phyloP scores from a whole-genome alignment of 2,797 vertebrate species.

The Danio tinwini region DNA sequence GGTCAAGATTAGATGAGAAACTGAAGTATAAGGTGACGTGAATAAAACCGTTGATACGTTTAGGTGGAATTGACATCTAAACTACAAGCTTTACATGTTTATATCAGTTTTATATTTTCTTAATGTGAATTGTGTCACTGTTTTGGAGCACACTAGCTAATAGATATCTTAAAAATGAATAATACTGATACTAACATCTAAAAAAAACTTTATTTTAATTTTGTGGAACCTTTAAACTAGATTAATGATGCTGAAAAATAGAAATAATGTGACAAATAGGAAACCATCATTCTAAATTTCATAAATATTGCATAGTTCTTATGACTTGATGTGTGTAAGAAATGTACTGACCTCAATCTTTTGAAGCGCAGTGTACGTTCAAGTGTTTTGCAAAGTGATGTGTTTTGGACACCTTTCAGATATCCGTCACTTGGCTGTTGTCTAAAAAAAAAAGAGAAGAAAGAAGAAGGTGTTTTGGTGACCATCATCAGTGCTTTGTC shows the following conservation, averaged over 20 bases:
- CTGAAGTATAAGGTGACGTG: too few relatives aligned
- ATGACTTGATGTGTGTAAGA: neutral
- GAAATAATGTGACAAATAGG: neutral
- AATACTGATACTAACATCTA: too few relatives aligned
- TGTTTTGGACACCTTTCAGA: conserved; percentile 39
- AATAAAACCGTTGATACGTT: too few relatives aligned
- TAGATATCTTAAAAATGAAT: too few relatives aligned
- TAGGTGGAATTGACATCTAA: too few relatives aligned
- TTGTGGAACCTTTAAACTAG: neutral
- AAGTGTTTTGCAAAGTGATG: neutral
- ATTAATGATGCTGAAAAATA: neutral
- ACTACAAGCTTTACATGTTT: too few relatives aligned
- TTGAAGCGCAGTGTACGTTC: conserved; percentile 10
- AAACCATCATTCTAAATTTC: neutral
- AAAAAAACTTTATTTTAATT: too few relatives aligned
- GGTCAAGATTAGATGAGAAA: too few relatives aligned
- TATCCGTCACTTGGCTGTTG: conserved; percentile 46
- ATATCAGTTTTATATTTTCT: too few relatives aligned
- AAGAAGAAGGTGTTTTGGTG: conserved; percentile 56
- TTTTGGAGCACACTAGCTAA: too few relatives aligned
- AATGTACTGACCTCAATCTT: neutral
- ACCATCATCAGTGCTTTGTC: conserved; percentile 78
- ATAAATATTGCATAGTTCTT: neutral
- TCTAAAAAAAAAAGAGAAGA: conserved; percentile 56
- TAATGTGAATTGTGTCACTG: too few relatives aligned